Base-by-base conservation (phyloP, 1,140 invertebrate species). In the Oryzaephilus surinamensis region DNA sequence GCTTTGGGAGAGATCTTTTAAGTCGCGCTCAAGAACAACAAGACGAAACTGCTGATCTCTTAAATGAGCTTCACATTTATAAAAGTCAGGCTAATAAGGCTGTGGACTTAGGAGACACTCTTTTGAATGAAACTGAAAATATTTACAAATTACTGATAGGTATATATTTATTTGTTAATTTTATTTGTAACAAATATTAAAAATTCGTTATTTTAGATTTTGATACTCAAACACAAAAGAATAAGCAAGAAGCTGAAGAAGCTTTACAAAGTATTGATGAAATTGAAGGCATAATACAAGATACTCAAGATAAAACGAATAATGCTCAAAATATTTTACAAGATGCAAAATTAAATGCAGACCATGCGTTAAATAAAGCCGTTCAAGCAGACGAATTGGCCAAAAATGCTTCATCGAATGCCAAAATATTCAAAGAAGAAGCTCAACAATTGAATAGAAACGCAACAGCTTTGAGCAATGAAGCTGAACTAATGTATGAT, bases 191-290 rank as follows among this genome's bases (percentile, higher is more conserved):
- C 18, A n/a, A n/a, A n/a, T n/a, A n/a, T n/a, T n/a, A n/a, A n/a
- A n/a, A n/a, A 38, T 28, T 39, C 14, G 23, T 48, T 48, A 35
- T 62, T 63, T 50, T 51, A 84, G 90, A 83, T 57, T 97, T 96
- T 67, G 88, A 95, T 58, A 74, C 81, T 26, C 75, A 91, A 63
- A 89, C 96, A 2, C 74, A 87, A 47, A 76, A 79, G 27, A 91
- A 83, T 38, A 78, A 80, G 28, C 63, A 66, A 5, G 72, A 72
- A 41, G 82, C 83, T 0, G 61, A 74, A 38, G 67, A 76, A 21
- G 79, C 83, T 7, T 53, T 84, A 20, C 48, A 65, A 34, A 62
- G 68, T 32, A 71, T 84, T 13, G 57, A 66, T 3, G 60, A 70
- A 35, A 84, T 83, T 38, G 61, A 74, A 48, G 41, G 61, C 10